Evolutionary conservation across 2,113 vertebrate species (phyloP), one percentile per base, ranked within the genome.

Genomic region (Thalassoma bifasciatum): DNA sequence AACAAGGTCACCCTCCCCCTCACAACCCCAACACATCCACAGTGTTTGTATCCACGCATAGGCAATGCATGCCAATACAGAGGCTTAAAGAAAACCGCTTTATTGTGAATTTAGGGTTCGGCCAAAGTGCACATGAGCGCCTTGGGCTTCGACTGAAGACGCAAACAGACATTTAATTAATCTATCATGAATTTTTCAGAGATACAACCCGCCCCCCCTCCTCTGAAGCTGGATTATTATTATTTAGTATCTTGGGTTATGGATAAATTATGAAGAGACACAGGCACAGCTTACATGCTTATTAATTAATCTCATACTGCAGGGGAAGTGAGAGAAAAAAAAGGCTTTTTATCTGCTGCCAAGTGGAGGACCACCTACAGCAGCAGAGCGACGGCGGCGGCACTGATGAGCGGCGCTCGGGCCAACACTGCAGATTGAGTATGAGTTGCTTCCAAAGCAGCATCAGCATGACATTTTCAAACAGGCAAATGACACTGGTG

Each of bases 241-340:
- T 91, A 91, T 93, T 92, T 92, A 78, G 86, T 84, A 83, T 93
- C 83, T 89, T 75, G 77, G 79, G 84, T 89, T 89, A 91, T 90
- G 91, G 90, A 88, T 93, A 91, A 93, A 93, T 92, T 85, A 94
- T 91, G 90, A 90, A 80, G 75, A 73, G 89, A 90, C 90, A 86
- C 75, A 83, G 79, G 84, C 87, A 46, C 88, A 86, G 90, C 84
- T 92, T 92, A 89, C 79, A 85, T 82, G 82, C 88, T 90, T 94
- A 93, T 93, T 93, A 93, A 93, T 93, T 93, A 90, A 91, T 91
- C 89, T 83, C 70, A 68, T 78, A 88, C 92, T 90, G 87, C 82
- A 75, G 86, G 84, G 61, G 71, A 81, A 46, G 44, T 42, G 14
- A 19, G 14, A 19, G 17, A 54, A 83, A 88, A 81, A n/a, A 89